Conservation (phyloP, 2,113 vertebrate genomes). For the Callaeas wilsoni region DNA sequence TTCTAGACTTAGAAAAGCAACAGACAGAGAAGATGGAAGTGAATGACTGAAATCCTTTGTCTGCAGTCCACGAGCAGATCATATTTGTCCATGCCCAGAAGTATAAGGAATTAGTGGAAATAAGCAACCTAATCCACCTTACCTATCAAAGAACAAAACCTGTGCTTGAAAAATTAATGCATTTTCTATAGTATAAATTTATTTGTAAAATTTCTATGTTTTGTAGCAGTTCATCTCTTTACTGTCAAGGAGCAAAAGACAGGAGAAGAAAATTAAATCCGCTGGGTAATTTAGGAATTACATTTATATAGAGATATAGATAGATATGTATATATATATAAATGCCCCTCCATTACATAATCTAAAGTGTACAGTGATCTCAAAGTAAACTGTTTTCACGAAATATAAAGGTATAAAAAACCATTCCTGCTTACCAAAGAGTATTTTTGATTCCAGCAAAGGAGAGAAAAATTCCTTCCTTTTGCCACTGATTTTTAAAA, state of each 20-base stretch:
- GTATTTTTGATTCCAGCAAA: neutral
- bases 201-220: neutral
- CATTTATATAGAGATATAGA: too few species aligned
- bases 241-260: neutral
- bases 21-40: neutral
- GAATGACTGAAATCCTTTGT: neutral
- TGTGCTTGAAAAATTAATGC: neutral
- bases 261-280: neutral
- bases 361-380: neutral
- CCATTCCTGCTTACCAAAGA: neutral
- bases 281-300: neutral
- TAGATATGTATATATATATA: neutral
- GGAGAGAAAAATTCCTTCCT: neutral
- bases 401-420: neutral
- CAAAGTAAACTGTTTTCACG: neutral
- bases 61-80: neutral
- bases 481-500: neutral
- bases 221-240: neutral
- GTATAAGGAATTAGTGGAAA: neutral
- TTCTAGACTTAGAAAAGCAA: neutral
- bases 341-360: neutral
- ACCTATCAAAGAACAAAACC: neutral
- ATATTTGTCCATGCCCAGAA: neutral
- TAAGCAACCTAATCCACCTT: neutral
- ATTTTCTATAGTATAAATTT: neutral